Conservation (phyloP, 2,888 invertebrate genomes). For the Caenorhabditis virilis region DNA sequence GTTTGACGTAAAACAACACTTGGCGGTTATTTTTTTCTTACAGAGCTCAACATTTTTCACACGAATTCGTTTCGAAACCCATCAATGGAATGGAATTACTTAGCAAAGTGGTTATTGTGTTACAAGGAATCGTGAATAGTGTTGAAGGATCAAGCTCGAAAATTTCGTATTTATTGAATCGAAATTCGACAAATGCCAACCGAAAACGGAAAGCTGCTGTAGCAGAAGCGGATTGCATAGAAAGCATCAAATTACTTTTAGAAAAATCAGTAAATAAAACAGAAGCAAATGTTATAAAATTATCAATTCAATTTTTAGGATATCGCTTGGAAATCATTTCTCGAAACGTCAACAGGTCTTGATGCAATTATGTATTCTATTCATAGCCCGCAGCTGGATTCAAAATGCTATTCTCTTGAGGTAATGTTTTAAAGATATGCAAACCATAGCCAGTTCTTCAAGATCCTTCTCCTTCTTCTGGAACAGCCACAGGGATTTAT, state of each 20-base stretch:
- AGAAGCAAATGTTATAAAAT: conserved; percentile 1
- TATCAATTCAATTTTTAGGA: conserved; percentile 5
- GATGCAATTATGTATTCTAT: conserved; percentile 63
- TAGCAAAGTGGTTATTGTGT: conserved; percentile 47
- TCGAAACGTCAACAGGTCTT: conserved; percentile 61
- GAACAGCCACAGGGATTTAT: conserved; percentile 61
- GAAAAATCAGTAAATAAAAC: conserved; percentile 56
- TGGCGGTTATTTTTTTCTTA: conserved; percentile 21
- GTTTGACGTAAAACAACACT: background rate
- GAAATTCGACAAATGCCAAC: conserved; percentile 56
- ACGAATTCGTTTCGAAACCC: conserved; percentile 54
- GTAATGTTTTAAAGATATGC: conserved; percentile 26
- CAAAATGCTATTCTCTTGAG: conserved; percentile 67
- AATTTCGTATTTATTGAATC: conserved; percentile 52
- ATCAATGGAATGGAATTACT: conserved; percentile 57
- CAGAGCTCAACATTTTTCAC: conserved; percentile 51
- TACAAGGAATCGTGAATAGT: conserved; percentile 58
- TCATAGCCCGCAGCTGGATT: conserved; percentile 65
- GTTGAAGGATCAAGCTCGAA: conserved; percentile 46
- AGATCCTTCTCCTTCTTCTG: conserved; percentile 58
- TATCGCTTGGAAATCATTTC: conserved; percentile 53
- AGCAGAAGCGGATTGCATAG: conserved; percentile 66
- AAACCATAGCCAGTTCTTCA: conserved; percentile 11
- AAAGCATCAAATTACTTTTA: conserved; percentile 62
- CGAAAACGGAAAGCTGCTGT: conserved; percentile 60